Evolutionary conservation across 2,797 vertebrate species (phyloP).

Genomic region (Valencia hispanica): DNA sequence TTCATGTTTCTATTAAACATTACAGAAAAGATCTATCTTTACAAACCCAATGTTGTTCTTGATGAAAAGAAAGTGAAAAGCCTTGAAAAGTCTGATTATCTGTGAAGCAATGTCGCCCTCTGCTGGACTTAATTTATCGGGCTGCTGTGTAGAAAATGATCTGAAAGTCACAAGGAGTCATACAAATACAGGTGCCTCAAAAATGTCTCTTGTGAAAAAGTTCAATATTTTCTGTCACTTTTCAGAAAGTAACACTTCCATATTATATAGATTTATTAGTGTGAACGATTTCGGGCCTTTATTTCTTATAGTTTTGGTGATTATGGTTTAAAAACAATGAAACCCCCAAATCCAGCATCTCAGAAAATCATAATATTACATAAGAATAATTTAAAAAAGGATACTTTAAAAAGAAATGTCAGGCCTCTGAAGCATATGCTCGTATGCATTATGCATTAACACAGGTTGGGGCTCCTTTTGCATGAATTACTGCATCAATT

Average conservation of each 20-base stretch:
- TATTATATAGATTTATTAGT: neutral
- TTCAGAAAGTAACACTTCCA: too few species aligned
- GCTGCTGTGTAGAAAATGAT: neutral
- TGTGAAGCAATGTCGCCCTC: constrained; percentile 1
- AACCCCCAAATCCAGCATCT: too few species aligned
- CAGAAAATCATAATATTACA: too few species aligned
- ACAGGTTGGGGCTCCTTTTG: neutral
- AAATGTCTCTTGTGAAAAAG: neutral
- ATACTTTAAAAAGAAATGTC: too few species aligned
- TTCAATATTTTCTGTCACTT: too few species aligned
- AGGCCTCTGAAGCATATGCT: too few species aligned
- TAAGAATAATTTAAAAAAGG: too few species aligned
- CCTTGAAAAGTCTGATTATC: neutral
- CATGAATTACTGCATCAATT: neutral
- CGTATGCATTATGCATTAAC: too few species aligned
- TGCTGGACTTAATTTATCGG: neutral
- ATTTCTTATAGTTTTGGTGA: too few species aligned
- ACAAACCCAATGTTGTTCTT: too few species aligned
- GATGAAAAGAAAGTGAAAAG: too few species aligned
- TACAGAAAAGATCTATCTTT: neutral
- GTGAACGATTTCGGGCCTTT: neutral
- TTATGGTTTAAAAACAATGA: too few species aligned
- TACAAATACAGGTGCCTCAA: neutral
- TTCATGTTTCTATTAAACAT: neutral
- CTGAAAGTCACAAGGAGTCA: neutral